A percentile compares a stretch with the other conserved stretches of the same genome.
These are phyloP conservation scores for Laothoe populi DNA, from an alignment of 2,888 invertebrate species.

Conservation along the genomic window DNA sequence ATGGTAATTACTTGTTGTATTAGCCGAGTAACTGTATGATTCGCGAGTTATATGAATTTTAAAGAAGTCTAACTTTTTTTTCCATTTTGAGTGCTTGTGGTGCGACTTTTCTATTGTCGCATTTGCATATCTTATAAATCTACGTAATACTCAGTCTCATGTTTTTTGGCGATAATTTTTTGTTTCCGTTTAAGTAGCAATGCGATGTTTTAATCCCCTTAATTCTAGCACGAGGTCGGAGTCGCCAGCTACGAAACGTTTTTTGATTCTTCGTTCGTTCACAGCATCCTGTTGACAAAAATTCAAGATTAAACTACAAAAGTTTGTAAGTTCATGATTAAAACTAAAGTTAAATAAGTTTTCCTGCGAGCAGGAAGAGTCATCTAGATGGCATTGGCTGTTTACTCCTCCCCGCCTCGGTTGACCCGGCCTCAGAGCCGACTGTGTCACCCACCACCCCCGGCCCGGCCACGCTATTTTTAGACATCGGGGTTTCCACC, in stretches of 20 bases:
- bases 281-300: constrained; percentile 64
- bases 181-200: constrained; percentile 79
- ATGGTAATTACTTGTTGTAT: constrained; percentile 39
- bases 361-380: constrained; percentile 40
- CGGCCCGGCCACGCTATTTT: constrained; percentile 79
- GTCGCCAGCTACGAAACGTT: constrained; percentile 87
- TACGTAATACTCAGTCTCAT: constrained; percentile 83
- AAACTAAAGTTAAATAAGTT: constrained; percentile 30
- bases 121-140: constrained; percentile 67
- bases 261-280: constrained; percentile 81
- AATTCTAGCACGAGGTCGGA: constrained; percentile 87
- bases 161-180: constrained; percentile 71
- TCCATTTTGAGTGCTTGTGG: constrained; percentile 49
- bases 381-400: constrained; percentile 48
- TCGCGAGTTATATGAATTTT: constrained; percentile 35
- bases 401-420: constrained; percentile 57
- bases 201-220: constrained; percentile 86
- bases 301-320: constrained; percentile 27
- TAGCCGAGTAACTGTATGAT: constrained; percentile 40
- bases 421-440: constrained; percentile 77
- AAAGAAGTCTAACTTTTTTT: constrained; percentile 35
- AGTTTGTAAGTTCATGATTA: constrained; percentile 6
- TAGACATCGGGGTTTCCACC: constrained; percentile 71
- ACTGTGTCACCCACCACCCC: constrained; percentile 76
- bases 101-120: constrained; percentile 52